Evolutionary conservation across 2,888 invertebrate species (phyloP), one percentile per base, ranked within the genome.

Genomic region (Thymelicus sylvestris): DNA sequence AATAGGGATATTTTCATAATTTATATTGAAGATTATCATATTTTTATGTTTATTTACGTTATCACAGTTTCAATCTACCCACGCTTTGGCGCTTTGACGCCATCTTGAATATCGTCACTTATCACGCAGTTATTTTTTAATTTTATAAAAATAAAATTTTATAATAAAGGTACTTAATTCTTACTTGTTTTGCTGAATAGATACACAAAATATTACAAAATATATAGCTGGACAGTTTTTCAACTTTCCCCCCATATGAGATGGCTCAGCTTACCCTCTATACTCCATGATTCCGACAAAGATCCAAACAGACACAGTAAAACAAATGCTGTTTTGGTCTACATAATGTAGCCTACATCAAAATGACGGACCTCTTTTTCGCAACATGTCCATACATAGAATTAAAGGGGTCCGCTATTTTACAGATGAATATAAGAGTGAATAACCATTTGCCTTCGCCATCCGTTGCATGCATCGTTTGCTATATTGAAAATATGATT

Each of bases 401-500:
- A 52, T 52, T 52, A 52, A 7, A 55, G 6, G 55, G 55, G 24
- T 8, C 55, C 6, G 12, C 19, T 19, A 8, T 52, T 19, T 15
- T 12, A 24, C 24, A 52, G 7, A 24, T 38, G 57, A 13, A 57
- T 31, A 57, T 57, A 57, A n/a, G 10, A 52, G 55, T 24, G 55
- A 24, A 55, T n/a, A 24, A 24, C 55, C 13, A 55, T 55, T 55
- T 55, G 12, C 57, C 57, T 13, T 31, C 31, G 55, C 31, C 57
- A 13, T 57, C 13, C 31, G 57, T 13, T 57, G 31, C 57, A 57
- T 38, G 31, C 31, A 38, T 57, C 57, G 57, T 60, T 60, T 15
- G 39, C 60, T 60, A 19, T 41, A 60, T 60, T 39, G 60, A 60
- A 60, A 41, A 41, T 60, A 60, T 41, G 60, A 60, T 60, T 60